Base-by-base conservation (phyloP, 2,888 invertebrate species). In the Orchesellides sinensis region DNA sequence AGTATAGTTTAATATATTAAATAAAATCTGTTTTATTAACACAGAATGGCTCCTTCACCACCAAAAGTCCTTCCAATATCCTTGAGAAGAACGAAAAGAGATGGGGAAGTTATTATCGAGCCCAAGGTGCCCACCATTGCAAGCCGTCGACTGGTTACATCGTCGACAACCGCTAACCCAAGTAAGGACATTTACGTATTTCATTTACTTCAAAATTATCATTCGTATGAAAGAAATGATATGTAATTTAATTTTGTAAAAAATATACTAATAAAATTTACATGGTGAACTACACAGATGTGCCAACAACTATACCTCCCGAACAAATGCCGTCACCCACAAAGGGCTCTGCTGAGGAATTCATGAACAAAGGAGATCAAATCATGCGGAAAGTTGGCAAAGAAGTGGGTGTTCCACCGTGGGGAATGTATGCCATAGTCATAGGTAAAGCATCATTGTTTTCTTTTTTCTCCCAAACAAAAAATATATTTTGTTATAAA, bases 361-460 rank as follows among this genome's bases (percentile, higher is more conserved):
- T 90, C 59, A 79, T 92, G 82, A 92, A 93, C 86, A 91, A 91
- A 59, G 90, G 93, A 78, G 91, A 90, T 86, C 92, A 93, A 85
- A 90, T 93, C 83, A 92, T 93, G 23, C 92, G 92, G 27, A 92
- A 92, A 32, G 89, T 95, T 45, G 94, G 94, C 32, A 92, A 93
- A 83, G 93, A 93, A 89, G 93, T 94, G 90, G 95, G 95, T 85
- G 93, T 96, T 90, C 95, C 96, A 86, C 92, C 94, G 89, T 96
- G 96, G 96, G 95, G 94, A 84, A 92, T 96, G 83, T 95, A 96
- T 79, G 94, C 96, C 88, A 95, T 96, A 89, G 92, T 95, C 88
- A 95, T 96, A 90, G 95, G 96, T 95, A 91, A 91, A 90, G 88
- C 8, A 66, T 47, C 14, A 10, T 25, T 61, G 19, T 78, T 23